Conservation (phyloP, 2,888 invertebrate genomes). For the Drosophila fungiperda region DNA sequence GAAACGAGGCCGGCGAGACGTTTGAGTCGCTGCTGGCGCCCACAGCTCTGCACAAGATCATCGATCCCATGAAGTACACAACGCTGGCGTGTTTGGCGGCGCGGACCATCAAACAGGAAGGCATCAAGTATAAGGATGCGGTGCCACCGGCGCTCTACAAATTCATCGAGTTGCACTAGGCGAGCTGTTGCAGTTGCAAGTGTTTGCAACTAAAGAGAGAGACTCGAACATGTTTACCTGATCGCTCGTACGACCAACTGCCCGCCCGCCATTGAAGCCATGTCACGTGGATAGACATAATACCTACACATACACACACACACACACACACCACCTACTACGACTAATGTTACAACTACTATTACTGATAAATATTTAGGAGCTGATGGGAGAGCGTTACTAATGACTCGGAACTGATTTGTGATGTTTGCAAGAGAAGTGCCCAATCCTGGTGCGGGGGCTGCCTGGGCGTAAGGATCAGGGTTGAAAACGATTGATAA, state of each 20-base stretch:
- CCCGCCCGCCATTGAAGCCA: conserved; percentile 73
- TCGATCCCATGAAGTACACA: conserved; percentile 92
- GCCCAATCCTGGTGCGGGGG: conserved; percentile 47
- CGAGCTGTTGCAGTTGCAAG: conserved; percentile 23
- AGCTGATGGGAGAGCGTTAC: conserved; percentile 66
- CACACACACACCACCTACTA: conserved; percentile 27
- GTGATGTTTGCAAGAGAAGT: conserved; percentile 78
- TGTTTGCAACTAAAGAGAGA: conserved; percentile 28
- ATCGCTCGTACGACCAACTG: conserved; percentile 5
- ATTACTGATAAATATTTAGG: conserved; percentile 56
- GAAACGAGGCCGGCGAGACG: conserved; percentile 91
- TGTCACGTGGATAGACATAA: conserved; percentile 55
- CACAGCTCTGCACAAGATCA: conserved; percentile 88
- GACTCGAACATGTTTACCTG: conserved; percentile 10
- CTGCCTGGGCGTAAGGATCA: conserved; percentile 18
- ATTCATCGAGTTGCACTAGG: conserved; percentile 84
- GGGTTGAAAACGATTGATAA: conserved; percentile 27
- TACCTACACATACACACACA: conserved; percentile 1
- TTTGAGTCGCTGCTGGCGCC: conserved; percentile 89
- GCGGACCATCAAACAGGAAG: conserved; percentile 90
- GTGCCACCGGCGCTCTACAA: conserved; percentile 87
- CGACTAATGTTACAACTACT: conserved; percentile 44
- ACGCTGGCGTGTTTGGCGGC: conserved; percentile 95
- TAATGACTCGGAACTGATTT: conserved; percentile 78
- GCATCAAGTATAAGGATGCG: conserved; percentile 87